Evolutionary conservation across 1,140 invertebrate species (phyloP), one percentile per base, ranked within the genome.

Genomic region (Andrena cerasifolii): DNA sequence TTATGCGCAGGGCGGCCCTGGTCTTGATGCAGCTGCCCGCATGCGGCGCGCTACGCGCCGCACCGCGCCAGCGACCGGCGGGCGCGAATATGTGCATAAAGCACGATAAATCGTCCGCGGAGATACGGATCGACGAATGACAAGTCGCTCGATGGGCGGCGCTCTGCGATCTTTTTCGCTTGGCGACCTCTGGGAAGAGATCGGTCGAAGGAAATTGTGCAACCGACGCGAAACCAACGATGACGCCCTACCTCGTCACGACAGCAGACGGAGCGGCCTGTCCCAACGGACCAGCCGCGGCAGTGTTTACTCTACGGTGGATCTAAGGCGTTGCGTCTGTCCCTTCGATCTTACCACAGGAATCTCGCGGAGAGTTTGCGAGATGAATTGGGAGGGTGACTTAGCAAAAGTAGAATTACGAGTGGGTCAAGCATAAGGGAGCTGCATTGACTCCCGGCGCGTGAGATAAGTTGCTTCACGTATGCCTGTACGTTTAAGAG

Each of bases 11-110:
- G 83, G 56, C 51, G 49, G 74, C 58, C 53, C 53, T 45, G 45
- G 61, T 58, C 49, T 43, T 31, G 81, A 73, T 81, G 82, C 83
- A 84, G 83, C 82, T 84, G 83, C 82, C 63, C 54, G 51, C 67
- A 47, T 72, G 66, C 54, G 36, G 53, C 26, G 63, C 71, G 54
- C 67, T 28, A 51, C 40, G 16, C 36, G 43, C 10, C 62, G 43
- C 61, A 43, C 26, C 0, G 43, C 43, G 24, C 8, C n/a, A 7
- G 16, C n/a, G 8, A n/a, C 58, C 43, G n/a, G 33, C 6, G 36
- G 40, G 36, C 76, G 80, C 70, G 83, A 84, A 80, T 83, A 77
- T 58, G 78, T 51, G 74, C 81, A 54, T 84, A 80, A 84, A 77
- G 56, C 82, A 73, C 81, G 83, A 83, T 84, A 84, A 84, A 84